phyloP scores from a whole-genome alignment of 2,113 vertebrate genomes.

The Tenrec ecaudatus region DNA sequence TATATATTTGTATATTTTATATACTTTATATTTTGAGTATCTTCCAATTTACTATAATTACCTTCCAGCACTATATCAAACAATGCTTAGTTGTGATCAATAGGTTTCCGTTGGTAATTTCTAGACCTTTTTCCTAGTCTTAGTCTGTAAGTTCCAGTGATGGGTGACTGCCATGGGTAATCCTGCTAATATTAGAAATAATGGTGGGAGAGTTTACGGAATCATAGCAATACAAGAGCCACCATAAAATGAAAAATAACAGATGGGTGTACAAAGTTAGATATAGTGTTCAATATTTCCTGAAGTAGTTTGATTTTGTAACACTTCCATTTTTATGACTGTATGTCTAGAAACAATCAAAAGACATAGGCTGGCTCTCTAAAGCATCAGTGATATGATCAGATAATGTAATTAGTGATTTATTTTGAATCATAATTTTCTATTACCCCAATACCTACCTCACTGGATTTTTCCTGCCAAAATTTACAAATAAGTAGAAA shows the following conservation, averaged over 20 bases:
- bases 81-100: too few species aligned
- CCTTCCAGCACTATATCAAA: too few species aligned
- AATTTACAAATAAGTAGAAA: background rate
- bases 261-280: background rate
- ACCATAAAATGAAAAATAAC: background rate
- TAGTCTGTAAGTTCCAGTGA: background rate
- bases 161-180: background rate
- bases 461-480: background rate
- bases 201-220: background rate
- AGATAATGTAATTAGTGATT: constrained; percentile 10
- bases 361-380: background rate
- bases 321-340: too few species aligned
- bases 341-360: background rate
- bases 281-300: too few species aligned
- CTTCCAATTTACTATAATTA: too few species aligned
- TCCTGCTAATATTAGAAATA: background rate
- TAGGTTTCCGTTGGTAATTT: background rate
- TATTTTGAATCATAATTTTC: constrained; percentile 7
- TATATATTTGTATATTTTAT: too few species aligned
- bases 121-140: background rate
- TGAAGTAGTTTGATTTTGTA: too few species aligned
- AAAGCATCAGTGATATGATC: background rate
- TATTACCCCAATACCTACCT: background rate
- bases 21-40: too few species aligned
- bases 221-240: background rate